A percentile compares a stretch with the other conserved stretches of the same genome.
phyloP scores from a whole-genome alignment of 2,888 invertebrate genomes.

The Temnothorax rugatulus region DNA sequence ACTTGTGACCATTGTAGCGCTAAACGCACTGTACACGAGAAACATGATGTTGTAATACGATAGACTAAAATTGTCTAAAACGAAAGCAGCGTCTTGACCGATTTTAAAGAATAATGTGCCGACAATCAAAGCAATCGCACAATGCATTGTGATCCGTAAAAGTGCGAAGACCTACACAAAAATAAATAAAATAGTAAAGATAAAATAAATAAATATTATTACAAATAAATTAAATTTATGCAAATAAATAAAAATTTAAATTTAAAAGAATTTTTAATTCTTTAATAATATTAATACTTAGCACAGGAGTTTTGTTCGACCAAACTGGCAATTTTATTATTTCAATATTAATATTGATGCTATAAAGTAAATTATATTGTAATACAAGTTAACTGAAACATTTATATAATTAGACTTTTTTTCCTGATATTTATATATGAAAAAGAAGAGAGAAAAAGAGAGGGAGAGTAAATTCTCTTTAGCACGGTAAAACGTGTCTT shows the following conservation, averaged over 20 bases:
- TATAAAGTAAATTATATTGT: not conserved
- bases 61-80: slow-evolving; percentile 95
- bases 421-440: not conserved
- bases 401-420: not conserved
- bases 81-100: slow-evolving; percentile 94
- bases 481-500: too few relatives aligned
- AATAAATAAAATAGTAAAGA: not conserved
- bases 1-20: slow-evolving; percentile 96
- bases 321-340: too few relatives aligned
- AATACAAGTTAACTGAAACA: not conserved
- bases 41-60: slow-evolving; percentile 97
- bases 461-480: not conserved
- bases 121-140: slow-evolving; percentile 93
- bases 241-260: not conserved
- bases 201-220: too few relatives aligned
- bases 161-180: slow-evolving; percentile 90
- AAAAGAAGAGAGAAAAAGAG: not conserved
- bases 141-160: slow-evolving; percentile 93
- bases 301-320: too few relatives aligned
- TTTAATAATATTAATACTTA: not conserved
- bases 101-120: slow-evolving; percentile 94
- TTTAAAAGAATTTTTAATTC: not conserved
- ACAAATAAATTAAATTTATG: too few relatives aligned
- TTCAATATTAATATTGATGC: too few relatives aligned
- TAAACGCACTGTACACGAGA: slow-evolving; percentile 97